Percentiles rank a stretch among this genome's conserved stretches.
phyloP scores from a whole-genome alignment of 2,113 vertebrate genomes.

The Myotis lucifugus region DNA sequence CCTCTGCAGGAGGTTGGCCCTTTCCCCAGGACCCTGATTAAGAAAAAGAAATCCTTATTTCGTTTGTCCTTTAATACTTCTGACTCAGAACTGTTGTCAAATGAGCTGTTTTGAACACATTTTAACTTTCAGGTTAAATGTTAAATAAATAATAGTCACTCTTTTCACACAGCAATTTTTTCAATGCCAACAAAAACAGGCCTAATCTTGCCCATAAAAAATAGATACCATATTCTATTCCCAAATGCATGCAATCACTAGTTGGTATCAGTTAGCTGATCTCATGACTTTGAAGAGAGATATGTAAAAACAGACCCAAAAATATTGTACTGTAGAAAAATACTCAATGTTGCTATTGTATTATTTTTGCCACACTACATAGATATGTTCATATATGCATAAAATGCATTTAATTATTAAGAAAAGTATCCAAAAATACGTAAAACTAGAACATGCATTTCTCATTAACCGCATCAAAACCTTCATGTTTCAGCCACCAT shows the following conservation, averaged over 20 bases:
- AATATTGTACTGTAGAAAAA: not conserved
- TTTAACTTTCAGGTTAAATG: constrained; percentile 67
- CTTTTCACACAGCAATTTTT: constrained; percentile 73
- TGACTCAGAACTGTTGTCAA: constrained; percentile 53
- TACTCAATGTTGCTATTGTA: not conserved
- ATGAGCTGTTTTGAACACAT: constrained; percentile 57
- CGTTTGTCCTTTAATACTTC: constrained; percentile 56
- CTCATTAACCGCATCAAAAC: not conserved
- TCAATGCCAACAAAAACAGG: constrained; percentile 71
- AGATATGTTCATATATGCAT: not conserved
- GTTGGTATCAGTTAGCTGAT: not conserved
- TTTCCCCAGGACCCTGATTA: not conserved
- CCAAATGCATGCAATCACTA: constrained; percentile 56
- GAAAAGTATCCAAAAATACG: not conserved
- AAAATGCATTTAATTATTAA: not conserved
- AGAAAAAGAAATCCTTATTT: constrained; percentile 2
- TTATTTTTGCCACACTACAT: not conserved
- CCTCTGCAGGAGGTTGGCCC: not conserved
- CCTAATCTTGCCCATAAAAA: constrained; percentile 73
- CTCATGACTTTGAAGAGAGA: constrained; percentile 6
- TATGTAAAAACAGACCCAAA: constrained; percentile 4
- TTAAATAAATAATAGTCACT: constrained; percentile 76
- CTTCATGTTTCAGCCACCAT: not conserved
- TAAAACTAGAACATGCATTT: not conserved
- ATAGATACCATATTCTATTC: constrained; percentile 55